Percentiles rank a stretch among this genome's conserved stretches.
Conservation (phyloP, 1,140 invertebrate species). For the Diabrotica undecimpunctata region DNA sequence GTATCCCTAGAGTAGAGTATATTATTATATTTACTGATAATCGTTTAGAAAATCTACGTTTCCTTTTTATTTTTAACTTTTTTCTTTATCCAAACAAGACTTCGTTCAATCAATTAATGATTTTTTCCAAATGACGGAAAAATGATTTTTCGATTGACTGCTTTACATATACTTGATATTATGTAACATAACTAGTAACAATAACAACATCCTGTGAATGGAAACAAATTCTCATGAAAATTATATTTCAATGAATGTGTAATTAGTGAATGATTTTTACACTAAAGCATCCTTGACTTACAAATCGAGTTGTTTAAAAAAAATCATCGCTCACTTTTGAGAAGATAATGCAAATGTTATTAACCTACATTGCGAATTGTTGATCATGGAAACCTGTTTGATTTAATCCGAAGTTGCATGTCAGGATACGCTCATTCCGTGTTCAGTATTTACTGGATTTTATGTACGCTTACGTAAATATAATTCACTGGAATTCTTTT, state of each 20-base stretch:
- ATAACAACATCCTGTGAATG: constrained; percentile 33
- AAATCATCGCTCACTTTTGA: constrained; percentile 19
- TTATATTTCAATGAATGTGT: constrained; percentile 33
- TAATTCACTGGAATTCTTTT: too few species aligned
- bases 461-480: too few species aligned
- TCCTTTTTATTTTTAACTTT: too few species aligned
- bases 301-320: constrained; percentile 27
- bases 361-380: constrained; percentile 30
- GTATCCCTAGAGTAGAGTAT: too few species aligned
- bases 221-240: constrained; percentile 28
- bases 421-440: too few species aligned
- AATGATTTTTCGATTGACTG: neutral
- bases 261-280: constrained; percentile 29
- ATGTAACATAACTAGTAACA: constrained; percentile 20
- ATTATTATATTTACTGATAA: too few species aligned
- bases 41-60: too few species aligned
- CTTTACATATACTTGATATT: constrained; percentile 24
- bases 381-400: constrained; percentile 20
- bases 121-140: neutral
- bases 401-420: neutral
- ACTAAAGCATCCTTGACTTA: constrained; percentile 26
- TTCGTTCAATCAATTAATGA: constrained; percentile 1
- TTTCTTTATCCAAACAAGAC: too few species aligned
- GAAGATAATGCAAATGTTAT: constrained; percentile 27
- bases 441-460: too few species aligned